Evolutionary conservation across 2,113 vertebrate genomes (phyloP), one percentile per base, ranked within the genome.

Genomic region (Oreocharis arfaki): DNA sequence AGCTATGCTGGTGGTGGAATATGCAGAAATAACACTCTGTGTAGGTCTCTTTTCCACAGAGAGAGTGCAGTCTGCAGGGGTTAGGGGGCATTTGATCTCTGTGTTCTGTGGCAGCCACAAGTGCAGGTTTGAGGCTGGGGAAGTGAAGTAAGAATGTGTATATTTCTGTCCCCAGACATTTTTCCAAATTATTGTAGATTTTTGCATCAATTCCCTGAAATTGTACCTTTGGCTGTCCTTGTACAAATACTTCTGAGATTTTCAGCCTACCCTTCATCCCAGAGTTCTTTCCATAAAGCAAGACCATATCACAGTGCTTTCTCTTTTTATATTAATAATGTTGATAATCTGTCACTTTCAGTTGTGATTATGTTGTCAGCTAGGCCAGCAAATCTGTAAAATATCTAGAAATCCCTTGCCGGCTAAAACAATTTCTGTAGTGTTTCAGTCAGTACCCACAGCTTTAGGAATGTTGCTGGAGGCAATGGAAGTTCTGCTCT

Each of bases 331-430:
- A 96, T 93, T 97, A 96, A 96, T 96, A 97, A 95, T 94, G 95
- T 96, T 97, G 97, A 97, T 97, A 97, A 98, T 97, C 95, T 97
- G 97, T 98, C 97, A 97, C 90, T 98, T 96, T 95, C 96, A 96
- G 95, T 92, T 97, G 97, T 95, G 92, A 98, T 98, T 98, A 98
- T 97, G 95, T 95, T 98, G 98, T 98, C 98, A 98, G 95, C 95
- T 90, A 79, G 71, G 77, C 93, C 97, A 96, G 97, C 97, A 98
- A 98, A 98, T 98, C 97, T 98, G 96, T 98, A 96, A 98, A 98
- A 97, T 97, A 97, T 97, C 97, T 95, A 73, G 93, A 97, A 97
- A 97, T 97, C 97, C 96, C 97, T 96, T 47, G 93, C 95, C 3
- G 39, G 87, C 96, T 97, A 33, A 95, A 97, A 97, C 97, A 95